Conservation (phyloP, 2,797 vertebrate species). For the Anomalospiza imberbis region DNA sequence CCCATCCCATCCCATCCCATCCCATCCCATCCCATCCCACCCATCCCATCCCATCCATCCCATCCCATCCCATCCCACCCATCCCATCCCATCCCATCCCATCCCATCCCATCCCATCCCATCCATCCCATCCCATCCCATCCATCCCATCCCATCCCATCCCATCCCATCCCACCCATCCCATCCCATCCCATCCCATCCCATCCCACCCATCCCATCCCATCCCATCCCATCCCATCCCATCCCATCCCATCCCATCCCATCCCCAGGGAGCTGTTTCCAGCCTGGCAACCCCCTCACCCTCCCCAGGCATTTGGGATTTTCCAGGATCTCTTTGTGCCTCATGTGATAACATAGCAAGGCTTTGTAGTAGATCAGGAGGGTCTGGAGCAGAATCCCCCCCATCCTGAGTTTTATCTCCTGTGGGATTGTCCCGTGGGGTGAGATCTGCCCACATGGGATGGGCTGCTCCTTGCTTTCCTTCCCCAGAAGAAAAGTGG, state of each 20-base stretch:
- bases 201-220: too few relatives aligned
- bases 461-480: not conserved
- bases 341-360: rapidly evolving
- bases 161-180: too few relatives aligned
- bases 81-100: too few relatives aligned
- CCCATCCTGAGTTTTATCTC: not conserved
- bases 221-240: not conserved
- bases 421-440: rapidly evolving
- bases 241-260: too few relatives aligned
- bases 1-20: not conserved
- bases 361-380: not conserved
- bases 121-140: too few relatives aligned
- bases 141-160: too few relatives aligned
- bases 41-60: too few relatives aligned
- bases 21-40: too few relatives aligned
- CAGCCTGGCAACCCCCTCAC: rapidly evolving
- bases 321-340: not conserved
- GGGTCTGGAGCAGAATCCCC: not conserved
- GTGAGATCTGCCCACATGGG: rapidly evolving
- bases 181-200: too few relatives aligned
- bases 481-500: not conserved
- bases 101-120: too few relatives aligned
- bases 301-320: not conserved
- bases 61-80: too few relatives aligned
- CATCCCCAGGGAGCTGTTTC: not conserved